Percentiles rank a stretch among this genome's conserved stretches.
phyloP scores from a whole-genome alignment of 2,888 invertebrate species.

The Ceraclea dissimilis region DNA sequence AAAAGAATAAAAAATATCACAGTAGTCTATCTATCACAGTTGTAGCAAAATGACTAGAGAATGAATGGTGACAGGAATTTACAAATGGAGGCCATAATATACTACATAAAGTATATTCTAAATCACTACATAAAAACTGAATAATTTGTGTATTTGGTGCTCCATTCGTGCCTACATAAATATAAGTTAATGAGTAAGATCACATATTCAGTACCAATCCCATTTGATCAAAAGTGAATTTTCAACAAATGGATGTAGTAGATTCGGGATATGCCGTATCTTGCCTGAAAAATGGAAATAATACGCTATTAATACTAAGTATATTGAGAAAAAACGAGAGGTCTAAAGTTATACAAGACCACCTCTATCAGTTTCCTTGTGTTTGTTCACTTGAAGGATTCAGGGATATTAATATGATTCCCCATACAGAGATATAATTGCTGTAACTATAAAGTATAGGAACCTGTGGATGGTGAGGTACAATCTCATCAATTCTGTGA shows the following conservation, averaged over 20 bases:
- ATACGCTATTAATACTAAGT: neutral
- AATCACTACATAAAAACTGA: neutral
- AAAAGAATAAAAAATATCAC: slow-evolving; percentile 8
- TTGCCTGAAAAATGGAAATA: neutral
- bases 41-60: neutral
- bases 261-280: neutral
- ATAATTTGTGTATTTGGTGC: slow-evolving; percentile 16
- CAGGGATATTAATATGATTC: too few relatives aligned
- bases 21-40: neutral
- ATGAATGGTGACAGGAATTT: neutral
- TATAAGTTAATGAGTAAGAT: neutral
- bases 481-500: slow-evolving; percentile 76
- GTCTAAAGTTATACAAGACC: too few relatives aligned
- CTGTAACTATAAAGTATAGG: neutral
- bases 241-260: neutral
- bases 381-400: too few relatives aligned
- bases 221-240: neutral
- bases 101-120: neutral
- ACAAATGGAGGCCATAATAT: slow-evolving; percentile 2
- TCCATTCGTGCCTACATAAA: neutral
- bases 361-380: too few relatives aligned
- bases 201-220: neutral
- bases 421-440: neutral
- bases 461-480: slow-evolving; percentile 74
- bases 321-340: neutral